Percentiles rank a stretch among this genome's conserved stretches.
Conservation (phyloP, 1,140 invertebrate species). For the Globodera rostochiensis region DNA sequence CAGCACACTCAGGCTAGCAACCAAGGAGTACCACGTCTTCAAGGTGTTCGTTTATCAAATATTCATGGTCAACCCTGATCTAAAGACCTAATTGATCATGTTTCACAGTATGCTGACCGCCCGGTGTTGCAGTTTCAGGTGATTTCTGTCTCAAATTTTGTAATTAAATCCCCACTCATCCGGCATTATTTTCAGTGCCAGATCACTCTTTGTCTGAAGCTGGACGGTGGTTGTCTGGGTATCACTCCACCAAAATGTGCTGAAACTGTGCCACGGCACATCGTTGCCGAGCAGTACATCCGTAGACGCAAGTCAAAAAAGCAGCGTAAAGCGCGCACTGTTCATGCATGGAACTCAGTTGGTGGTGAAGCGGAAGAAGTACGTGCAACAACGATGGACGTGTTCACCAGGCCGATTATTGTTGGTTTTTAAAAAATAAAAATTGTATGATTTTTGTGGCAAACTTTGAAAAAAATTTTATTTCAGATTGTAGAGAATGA, state of each 20-base stretch:
- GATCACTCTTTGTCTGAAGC: conserved; percentile 63
- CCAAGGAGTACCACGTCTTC: conserved; percentile 63
- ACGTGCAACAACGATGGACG: conserved; percentile 40
- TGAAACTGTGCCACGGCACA: conserved; percentile 51
- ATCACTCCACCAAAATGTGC: conserved; percentile 63
- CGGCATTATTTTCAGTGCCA: conserved; percentile 53
- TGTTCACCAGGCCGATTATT: conserved; percentile 57
- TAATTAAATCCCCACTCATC: too few relatives aligned
- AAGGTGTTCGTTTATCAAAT: conserved; percentile 34
- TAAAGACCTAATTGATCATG: too few relatives aligned
- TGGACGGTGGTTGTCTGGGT: conserved; percentile 60
- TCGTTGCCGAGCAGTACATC: conserved; percentile 29
- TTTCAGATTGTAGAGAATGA: too few relatives aligned
- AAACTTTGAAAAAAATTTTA: too few relatives aligned
- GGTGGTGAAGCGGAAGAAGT: conserved; percentile 18
- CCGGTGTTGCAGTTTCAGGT: conserved; percentile 61
- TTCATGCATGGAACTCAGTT: conserved; percentile 16
- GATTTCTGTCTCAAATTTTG: too few relatives aligned
- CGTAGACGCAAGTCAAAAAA: conserved; percentile 25
- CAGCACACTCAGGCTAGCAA: conserved; percentile 51
- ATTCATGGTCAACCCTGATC: not conserved
- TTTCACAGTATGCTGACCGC: conserved; percentile 54
- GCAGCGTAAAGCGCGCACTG: conserved; percentile 18
- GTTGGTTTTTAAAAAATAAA: not conserved
- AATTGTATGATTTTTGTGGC: not conserved